Evolutionary conservation across 2,888 invertebrate species (phyloP).

Genomic region (Plagodis dolabraria): DNA sequence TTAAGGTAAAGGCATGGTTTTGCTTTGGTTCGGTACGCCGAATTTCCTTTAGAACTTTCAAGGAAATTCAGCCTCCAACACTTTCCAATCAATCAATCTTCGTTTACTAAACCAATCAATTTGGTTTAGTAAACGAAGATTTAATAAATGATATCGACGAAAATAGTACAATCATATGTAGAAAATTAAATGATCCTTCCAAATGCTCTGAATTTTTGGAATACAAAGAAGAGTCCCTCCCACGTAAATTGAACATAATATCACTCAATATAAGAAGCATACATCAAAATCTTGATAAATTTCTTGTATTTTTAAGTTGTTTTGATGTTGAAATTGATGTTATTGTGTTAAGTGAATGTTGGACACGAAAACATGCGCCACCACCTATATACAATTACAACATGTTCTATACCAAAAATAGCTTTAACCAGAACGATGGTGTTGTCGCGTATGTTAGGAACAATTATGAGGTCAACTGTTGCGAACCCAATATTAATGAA

Average conservation of each 20-base stretch:
- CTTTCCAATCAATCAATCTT: no score
- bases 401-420: constrained; percentile 1
- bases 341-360: constrained; percentile 2
- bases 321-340: constrained; percentile 1
- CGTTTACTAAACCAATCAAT: no score
- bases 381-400: constrained; percentile 6
- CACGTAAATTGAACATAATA: background rate
- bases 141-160: no score
- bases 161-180: background rate
- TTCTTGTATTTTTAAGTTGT: background rate
- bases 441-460: constrained; percentile 1
- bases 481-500: background rate
- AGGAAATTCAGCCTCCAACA: no score
- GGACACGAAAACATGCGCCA: constrained; percentile 3
- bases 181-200: background rate
- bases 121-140: no score
- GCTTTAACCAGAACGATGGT: constrained; percentile 5
- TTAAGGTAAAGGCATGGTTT: no score
- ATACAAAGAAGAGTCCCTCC: background rate
- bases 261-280: constrained; percentile 1
- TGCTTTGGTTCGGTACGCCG: no score
- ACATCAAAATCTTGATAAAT: background rate
- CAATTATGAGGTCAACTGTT: background rate
- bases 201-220: background rate
- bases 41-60: no score